phyloP scores from a whole-genome alignment of 2,797 vertebrate species.

The Falco naumanni region DNA sequence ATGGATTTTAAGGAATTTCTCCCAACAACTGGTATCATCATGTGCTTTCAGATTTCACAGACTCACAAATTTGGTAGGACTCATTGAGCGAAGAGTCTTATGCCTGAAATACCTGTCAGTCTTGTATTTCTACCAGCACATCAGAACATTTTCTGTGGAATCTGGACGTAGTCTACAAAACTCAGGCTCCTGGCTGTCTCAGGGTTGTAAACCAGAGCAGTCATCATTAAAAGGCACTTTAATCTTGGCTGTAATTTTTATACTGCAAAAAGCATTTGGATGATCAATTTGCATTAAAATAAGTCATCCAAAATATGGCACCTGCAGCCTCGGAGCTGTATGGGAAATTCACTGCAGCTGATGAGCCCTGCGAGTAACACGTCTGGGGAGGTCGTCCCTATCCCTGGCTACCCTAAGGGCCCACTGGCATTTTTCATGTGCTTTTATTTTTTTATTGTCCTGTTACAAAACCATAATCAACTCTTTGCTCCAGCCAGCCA shows the following conservation, averaged over 20 bases:
- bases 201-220: slow-evolving; percentile 18
- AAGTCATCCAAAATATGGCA: slow-evolving; percentile 10
- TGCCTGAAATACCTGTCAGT: background rate
- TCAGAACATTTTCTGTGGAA: background rate
- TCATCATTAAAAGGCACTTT: slow-evolving; percentile 44
- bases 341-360: background rate
- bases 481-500: background rate
- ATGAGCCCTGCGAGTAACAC: background rate
- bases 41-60: background rate
- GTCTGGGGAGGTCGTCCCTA: background rate
- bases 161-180: background rate
- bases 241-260: slow-evolving; percentile 48
- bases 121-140: background rate
- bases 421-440: background rate
- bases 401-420: background rate
- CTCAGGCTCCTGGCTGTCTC: slow-evolving; percentile 11
- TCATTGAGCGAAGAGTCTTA: background rate
- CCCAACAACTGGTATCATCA: background rate
- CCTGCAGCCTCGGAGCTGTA: background rate
- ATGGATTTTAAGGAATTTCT: background rate
- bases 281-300: slow-evolving; percentile 43
- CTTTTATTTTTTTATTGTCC: background rate
- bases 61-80: background rate
- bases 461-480: background rate
- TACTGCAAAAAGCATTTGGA: background rate